phyloP scores from a whole-genome alignment of 2,888 invertebrate genomes.

The Xylota segnis region DNA sequence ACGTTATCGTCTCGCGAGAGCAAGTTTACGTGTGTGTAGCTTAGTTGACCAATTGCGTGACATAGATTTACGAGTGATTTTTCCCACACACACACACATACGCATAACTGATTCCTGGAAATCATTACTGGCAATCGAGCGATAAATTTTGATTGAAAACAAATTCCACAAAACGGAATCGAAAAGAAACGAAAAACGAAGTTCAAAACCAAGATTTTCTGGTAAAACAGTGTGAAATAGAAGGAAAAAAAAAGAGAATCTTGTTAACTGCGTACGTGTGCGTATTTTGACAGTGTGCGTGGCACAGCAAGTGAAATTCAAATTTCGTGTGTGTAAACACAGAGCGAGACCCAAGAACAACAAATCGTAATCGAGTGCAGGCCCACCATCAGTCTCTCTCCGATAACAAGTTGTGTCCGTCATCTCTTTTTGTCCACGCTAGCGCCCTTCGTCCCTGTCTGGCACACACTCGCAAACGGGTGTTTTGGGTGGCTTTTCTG shows the following conservation, averaged over 20 bases:
- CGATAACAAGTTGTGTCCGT: slow-evolving; percentile 69
- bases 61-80: slow-evolving; percentile 47
- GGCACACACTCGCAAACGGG: slow-evolving; percentile 31
- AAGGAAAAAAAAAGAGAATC: slow-evolving; percentile 8
- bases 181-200: not conserved
- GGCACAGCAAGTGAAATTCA: slow-evolving; percentile 32
- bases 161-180: slow-evolving; percentile 13
- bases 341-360: slow-evolving; percentile 69
- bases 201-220: slow-evolving; percentile 1
- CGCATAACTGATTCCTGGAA: slow-evolving; percentile 39
- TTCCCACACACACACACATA: slow-evolving; percentile 2
- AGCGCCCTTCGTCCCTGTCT: slow-evolving; percentile 48
- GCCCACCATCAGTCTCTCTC: not conserved
- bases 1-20: slow-evolving; percentile 36
- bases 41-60: slow-evolving; percentile 65
- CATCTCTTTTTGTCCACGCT: slow-evolving; percentile 31
- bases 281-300: slow-evolving; percentile 59
- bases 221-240: slow-evolving; percentile 18
- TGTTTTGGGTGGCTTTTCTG: slow-evolving; percentile 27
- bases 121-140: not conserved
- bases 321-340: slow-evolving; percentile 63
- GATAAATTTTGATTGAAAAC: slow-evolving; percentile 15
- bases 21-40: slow-evolving; percentile 41
- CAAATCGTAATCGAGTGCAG: slow-evolving; percentile 64
- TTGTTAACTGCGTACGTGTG: slow-evolving; percentile 17